Conservation (phyloP, 2,113 vertebrate species). For the Sciurus niger region DNA sequence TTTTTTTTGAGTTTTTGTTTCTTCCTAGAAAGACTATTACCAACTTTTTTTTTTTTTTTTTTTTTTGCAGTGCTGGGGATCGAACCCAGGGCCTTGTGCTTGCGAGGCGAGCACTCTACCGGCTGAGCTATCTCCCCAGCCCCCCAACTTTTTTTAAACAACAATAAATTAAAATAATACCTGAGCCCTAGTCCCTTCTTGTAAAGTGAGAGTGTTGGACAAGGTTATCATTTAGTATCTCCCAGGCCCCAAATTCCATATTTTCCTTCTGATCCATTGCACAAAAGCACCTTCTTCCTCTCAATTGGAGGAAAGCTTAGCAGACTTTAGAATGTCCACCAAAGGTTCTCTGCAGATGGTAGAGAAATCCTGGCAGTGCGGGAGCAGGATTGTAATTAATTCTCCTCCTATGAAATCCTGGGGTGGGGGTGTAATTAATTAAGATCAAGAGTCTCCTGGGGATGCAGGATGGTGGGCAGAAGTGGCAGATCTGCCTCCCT, state of each 20-base stretch:
- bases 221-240: not conserved
- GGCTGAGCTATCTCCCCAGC: too few relatives aligned
- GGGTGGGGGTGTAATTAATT: not conserved
- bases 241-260: not conserved
- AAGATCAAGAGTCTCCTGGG: not conserved
- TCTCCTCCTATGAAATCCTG: not conserved
- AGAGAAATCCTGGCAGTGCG: not conserved
- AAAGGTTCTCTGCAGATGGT: not conserved
- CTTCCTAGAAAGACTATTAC: not conserved
- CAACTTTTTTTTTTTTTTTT: not conserved
- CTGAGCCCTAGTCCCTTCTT: not conserved
- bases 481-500: not conserved
- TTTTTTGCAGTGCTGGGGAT: too few relatives aligned
- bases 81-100: too few relatives aligned
- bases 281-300: not conserved
- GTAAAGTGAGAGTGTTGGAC: not conserved
- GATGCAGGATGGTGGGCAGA: not conserved
- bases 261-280: not conserved
- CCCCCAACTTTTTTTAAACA: too few relatives aligned
- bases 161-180: slow-evolving; percentile 27
- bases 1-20: not conserved
- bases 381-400: not conserved
- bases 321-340: not conserved
- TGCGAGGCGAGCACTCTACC: too few relatives aligned
- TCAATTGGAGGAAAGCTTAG: not conserved